Conservation (phyloP, 1,140 invertebrate genomes). For the Drosophila dunni region DNA sequence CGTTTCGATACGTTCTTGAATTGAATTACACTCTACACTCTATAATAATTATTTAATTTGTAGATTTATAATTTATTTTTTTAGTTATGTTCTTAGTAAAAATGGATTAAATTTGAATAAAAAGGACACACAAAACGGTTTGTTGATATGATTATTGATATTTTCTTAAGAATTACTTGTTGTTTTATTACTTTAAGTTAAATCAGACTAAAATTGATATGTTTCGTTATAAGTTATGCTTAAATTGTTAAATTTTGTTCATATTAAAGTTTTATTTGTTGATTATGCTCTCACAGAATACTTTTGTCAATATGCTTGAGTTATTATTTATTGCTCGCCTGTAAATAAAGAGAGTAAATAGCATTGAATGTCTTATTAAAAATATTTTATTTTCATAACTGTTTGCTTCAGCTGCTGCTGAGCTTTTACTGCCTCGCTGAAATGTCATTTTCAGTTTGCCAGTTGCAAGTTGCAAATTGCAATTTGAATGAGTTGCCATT, state of each 20-base stretch:
- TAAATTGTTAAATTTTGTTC: slow-evolving; percentile 18
- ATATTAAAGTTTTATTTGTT: background rate
- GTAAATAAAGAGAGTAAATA: slow-evolving; percentile 22
- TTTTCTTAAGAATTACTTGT: slow-evolving; percentile 29
- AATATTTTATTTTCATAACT: background rate
- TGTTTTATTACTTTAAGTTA: slow-evolving; percentile 35
- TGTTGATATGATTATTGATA: slow-evolving; percentile 30
- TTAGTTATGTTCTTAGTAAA: slow-evolving; percentile 7
- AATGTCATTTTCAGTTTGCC: slow-evolving; percentile 25
- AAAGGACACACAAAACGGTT: slow-evolving; percentile 24
- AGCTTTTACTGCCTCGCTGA: slow-evolving; percentile 3
- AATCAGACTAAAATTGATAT: slow-evolving; percentile 78
- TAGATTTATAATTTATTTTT: background rate
- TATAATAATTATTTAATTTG: slow-evolving; percentile 21
- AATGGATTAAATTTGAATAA: slow-evolving; percentile 19
- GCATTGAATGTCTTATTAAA: background rate
- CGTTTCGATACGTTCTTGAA: slow-evolving; percentile 17
- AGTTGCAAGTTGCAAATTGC: slow-evolving; percentile 6
- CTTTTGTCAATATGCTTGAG: background rate
- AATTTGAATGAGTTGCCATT: slow-evolving; percentile 33
- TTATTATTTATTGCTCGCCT: slow-evolving; percentile 18
- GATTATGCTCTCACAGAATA: slow-evolving; percentile 16
- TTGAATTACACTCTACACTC: slow-evolving; percentile 26
- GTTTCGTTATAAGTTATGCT: slow-evolving; percentile 67
- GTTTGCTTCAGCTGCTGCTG: background rate